Evolutionary conservation across 1,140 invertebrate species (phyloP).

Genomic region (Pygmarrhopalites habei): DNA sequence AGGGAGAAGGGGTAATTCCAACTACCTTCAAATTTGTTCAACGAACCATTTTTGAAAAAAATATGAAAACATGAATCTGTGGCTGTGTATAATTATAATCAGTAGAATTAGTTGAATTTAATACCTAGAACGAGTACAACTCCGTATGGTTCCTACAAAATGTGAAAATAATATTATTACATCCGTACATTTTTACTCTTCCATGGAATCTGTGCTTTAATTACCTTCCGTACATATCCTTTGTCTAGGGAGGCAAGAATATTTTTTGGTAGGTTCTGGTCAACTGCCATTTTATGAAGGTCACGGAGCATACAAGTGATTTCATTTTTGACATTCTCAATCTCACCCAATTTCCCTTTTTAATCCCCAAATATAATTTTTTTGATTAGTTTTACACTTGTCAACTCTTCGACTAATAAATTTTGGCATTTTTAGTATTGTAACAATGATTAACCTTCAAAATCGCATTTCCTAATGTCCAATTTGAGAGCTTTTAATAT

Average conservation of each 20-base stretch:
- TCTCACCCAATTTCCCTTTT: conserved; percentile 24
- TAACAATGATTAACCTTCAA: conserved; percentile 20
- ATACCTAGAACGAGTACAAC: conserved; percentile 18
- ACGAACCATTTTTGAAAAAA: not conserved
- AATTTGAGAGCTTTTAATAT: conserved; percentile 22
- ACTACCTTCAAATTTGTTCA: not conserved
- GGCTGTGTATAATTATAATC: not conserved
- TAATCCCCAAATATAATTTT: not conserved
- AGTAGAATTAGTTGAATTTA: not conserved
- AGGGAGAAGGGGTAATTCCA: conserved; percentile 32
- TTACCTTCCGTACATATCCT: conserved; percentile 17
- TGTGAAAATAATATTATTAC: too few species aligned
- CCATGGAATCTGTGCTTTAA: too few species aligned
- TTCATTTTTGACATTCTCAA: conserved; percentile 31
- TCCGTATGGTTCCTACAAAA: conserved; percentile 29
- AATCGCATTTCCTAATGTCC: conserved; percentile 25
- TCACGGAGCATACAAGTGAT: conserved; percentile 6
- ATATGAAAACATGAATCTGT: not conserved
- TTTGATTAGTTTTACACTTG: not conserved
- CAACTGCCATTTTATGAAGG: conserved; percentile 14
- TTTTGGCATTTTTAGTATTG: not conserved
- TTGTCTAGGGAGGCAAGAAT: conserved; percentile 20
- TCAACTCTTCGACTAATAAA: not conserved
- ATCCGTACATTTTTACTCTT: too few species aligned
- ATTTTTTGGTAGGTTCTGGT: conserved; percentile 22